A percentile compares a stretch with the other conserved stretches of the same genome.
phyloP scores from a whole-genome alignment of 2,113 vertebrate species.

The Mesembrinibis cayennensis region DNA sequence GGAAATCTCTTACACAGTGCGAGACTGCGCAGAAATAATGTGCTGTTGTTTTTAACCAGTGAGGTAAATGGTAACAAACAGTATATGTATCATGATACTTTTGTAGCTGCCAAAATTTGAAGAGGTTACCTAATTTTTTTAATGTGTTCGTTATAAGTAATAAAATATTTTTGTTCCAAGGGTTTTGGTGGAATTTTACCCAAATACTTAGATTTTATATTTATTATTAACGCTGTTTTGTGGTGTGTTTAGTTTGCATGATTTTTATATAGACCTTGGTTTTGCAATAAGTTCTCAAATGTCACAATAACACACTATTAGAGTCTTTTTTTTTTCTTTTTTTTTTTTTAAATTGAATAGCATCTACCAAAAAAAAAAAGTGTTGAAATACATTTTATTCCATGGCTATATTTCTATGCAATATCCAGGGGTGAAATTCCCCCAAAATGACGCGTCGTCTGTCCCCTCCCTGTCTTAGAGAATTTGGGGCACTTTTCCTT shows the following conservation, averaged over 20 bases:
- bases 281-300: not conserved
- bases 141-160: not conserved
- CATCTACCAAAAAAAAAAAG: too few relatives aligned
- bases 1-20: not conserved
- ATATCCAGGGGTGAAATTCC: not conserved
- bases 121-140: not conserved
- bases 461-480: not conserved
- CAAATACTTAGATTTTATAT: not conserved
- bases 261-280: not conserved
- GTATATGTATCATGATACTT: not conserved
- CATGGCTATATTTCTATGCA: not conserved
- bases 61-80: not conserved
- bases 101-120: not conserved
- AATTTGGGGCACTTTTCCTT: not conserved
- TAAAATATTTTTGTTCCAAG: not conserved
- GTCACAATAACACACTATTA: not conserved
- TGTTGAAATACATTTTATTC: not conserved
- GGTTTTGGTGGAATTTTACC: not conserved
- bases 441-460: accelerated
- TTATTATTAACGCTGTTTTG: not conserved
- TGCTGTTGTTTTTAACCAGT: not conserved
- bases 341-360: not conserved
- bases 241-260: not conserved
- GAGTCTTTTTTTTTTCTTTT: not conserved
- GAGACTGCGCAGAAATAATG: not conserved